Percentiles rank a stretch among this genome's conserved stretches.
Conservation (phyloP, 2,797 vertebrate genomes). For the Sebastes itinus region DNA sequence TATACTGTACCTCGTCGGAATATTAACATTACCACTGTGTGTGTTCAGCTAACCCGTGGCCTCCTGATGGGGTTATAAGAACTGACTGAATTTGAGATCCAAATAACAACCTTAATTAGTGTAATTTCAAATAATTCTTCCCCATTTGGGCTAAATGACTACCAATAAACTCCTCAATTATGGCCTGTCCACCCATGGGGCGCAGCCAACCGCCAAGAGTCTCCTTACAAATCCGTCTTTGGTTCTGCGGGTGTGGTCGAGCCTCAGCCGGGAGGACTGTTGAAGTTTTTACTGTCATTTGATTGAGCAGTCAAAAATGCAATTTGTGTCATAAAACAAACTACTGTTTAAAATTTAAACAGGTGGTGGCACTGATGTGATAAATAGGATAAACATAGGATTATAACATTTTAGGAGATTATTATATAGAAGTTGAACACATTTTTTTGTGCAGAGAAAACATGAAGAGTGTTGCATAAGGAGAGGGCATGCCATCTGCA, state of each 20-base stretch:
- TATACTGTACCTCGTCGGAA: neutral
- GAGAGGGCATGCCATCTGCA: too few relatives aligned
- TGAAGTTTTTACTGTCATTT: neutral
- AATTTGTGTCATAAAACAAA: neutral
- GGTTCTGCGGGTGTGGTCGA: slow-evolving; percentile 15
- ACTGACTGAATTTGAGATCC: slow-evolving; percentile 18
- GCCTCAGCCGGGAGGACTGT: neutral
- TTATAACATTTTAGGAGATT: too few relatives aligned
- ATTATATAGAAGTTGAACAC: too few relatives aligned
- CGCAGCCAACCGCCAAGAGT: slow-evolving; percentile 16
- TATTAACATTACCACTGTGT: slow-evolving; percentile 19
- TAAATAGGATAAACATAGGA: neutral
- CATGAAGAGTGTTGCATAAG: too few relatives aligned
- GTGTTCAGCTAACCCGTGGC: neutral
- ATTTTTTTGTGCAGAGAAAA: too few relatives aligned
- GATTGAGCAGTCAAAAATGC: neutral
- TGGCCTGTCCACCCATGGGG: neutral
- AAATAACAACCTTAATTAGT: slow-evolving; percentile 59
- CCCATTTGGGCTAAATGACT: slow-evolving; percentile 39
- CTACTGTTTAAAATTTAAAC: neutral
- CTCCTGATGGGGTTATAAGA: slow-evolving; percentile 12
- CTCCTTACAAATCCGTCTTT: slow-evolving; percentile 33
- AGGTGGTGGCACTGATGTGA: neutral
- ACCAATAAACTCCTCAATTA: slow-evolving; percentile 62
- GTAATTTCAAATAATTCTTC: slow-evolving; percentile 58